Conservation (phyloP, 2,888 invertebrate species). For the Ennomos erosarius region DNA sequence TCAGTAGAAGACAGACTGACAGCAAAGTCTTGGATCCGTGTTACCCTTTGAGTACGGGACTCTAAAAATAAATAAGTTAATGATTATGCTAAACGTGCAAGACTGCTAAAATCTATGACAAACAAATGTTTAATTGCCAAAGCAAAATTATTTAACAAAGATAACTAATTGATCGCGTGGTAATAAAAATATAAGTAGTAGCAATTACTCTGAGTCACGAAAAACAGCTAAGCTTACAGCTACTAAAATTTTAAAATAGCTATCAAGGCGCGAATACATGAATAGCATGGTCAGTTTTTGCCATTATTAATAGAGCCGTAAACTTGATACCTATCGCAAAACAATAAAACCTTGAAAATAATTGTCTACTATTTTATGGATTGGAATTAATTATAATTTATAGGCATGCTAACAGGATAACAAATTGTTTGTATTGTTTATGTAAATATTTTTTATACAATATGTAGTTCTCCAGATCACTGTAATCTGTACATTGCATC, state of each 20-base stretch:
- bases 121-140: not conserved
- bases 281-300: constrained; percentile 26
- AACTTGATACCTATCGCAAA: constrained; percentile 6
- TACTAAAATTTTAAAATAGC: constrained; percentile 22
- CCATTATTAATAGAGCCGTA: constrained; percentile 11
- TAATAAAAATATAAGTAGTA: constrained; percentile 12
- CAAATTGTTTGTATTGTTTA: too few species aligned
- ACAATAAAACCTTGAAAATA: constrained; percentile 21
- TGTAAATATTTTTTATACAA: too few species aligned
- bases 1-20: too few species aligned
- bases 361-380: not conserved
- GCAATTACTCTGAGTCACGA: constrained; percentile 33
- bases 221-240: constrained; percentile 5
- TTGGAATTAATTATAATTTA: too few species aligned
- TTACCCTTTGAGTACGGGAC: too few species aligned
- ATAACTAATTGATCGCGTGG: not conserved
- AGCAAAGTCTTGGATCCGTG: too few species aligned
- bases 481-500: too few species aligned
- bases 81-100: too few species aligned
- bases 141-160: not conserved
- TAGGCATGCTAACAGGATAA: too few species aligned
- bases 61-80: too few species aligned
- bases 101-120: too few species aligned
- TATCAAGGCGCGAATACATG: constrained; percentile 26
- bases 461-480: too few species aligned